Evolutionary conservation across 2,113 vertebrate genomes (phyloP).

Genomic region (Noturus placidus): DNA sequence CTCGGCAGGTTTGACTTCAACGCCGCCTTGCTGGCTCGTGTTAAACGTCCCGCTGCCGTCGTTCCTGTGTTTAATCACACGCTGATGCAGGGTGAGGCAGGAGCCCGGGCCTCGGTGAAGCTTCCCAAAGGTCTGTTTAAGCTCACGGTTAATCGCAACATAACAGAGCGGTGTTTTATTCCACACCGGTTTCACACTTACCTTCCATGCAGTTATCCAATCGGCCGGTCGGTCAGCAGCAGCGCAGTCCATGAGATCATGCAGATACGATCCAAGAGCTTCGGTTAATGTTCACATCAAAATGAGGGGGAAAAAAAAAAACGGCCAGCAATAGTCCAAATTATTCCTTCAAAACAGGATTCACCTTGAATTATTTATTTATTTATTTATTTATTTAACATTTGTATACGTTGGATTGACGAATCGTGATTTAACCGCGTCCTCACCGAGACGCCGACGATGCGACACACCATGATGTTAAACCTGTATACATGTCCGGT

Average conservation of each 20-base stretch:
- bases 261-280: not conserved
- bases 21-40: conserved; percentile 58
- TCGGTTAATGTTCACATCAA: not conserved
- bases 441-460: not conserved
- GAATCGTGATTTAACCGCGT: not conserved
- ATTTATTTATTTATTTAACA: no score
- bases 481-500: not conserved
- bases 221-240: not conserved
- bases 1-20: conserved; percentile 71
- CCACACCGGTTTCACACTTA: not conserved
- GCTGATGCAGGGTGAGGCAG: conserved; percentile 71
- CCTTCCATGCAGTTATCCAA: not conserved
- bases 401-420: not conserved
- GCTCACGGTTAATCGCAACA: not conserved
- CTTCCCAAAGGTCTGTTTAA: conserved; percentile 64
- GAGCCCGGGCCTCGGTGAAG: conserved; percentile 65
- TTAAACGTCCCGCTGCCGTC: conserved; percentile 61
- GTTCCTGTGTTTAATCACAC: conserved; percentile 69
- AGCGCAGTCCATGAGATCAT: not conserved
- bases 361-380: not conserved
- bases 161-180: no score
- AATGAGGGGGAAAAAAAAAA: not conserved
- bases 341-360: not conserved
- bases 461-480: not conserved
- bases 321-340: not conserved